Evolutionary conservation across 1,140 invertebrate species (phyloP).

Genomic region (Atta cephalotes): DNA sequence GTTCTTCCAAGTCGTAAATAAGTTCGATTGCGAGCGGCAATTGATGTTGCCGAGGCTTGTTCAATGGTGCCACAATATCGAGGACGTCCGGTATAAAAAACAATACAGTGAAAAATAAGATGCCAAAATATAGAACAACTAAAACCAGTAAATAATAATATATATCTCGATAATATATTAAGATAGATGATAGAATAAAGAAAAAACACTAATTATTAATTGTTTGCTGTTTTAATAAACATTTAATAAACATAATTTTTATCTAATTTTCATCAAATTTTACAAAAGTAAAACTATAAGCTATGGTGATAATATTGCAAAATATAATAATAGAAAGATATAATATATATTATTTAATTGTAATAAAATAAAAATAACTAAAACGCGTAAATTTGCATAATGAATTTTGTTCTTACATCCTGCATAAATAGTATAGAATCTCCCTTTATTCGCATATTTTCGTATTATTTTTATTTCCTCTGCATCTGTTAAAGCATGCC

Average conservation of each 20-base stretch:
- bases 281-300: neutral
- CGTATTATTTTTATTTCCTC: constrained; percentile 40
- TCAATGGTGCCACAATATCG: constrained; percentile 21
- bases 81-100: constrained; percentile 36
- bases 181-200: neutral
- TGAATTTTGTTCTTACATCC: neutral
- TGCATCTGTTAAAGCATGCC: neutral
- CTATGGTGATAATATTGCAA: neutral
- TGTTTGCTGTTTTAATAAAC: neutral
- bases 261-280: neutral
- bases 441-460: constrained; percentile 25
- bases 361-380: constrained; percentile 1
- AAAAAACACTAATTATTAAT: neutral
- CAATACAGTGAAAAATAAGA: neutral
- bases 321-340: neutral
- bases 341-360: neutral
- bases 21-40: neutral
- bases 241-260: constrained; percentile 3
- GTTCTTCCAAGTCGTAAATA: constrained; percentile 15
- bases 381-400: neutral
- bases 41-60: constrained; percentile 13
- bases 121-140: neutral
- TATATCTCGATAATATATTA: neutral
- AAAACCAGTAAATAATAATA: neutral
- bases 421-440: neutral